Base-by-base conservation (phyloP, 2,797 vertebrate species). In the Simalia tracyae region DNA sequence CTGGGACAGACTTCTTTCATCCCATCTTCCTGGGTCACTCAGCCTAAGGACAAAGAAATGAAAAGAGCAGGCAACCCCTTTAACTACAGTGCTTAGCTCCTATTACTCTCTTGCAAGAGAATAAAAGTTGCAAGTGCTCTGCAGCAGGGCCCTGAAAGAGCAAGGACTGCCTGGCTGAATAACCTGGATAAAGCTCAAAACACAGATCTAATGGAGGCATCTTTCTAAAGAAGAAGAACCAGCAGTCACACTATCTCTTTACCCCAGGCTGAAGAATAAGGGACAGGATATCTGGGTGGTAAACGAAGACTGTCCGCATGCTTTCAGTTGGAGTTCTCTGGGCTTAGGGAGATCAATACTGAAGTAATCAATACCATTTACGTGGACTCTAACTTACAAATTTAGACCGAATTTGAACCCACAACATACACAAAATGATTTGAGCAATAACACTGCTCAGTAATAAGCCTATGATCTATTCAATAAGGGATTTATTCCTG, bases 1-100 rank as follows among this genome's bases (percentile, higher is more conserved):
- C 11, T 97, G 97, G 7, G 98, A 99, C 31, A 97, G 97, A 8
- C 98, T 99, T 94, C 98, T 98, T 96, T 99, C 97, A 84, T 98
- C 98, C 99, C 98, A 99, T 89, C 98, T 98, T 97, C 98, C 98
- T 93, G 97, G 98, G 63, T 98, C 98, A 95, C 98, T 98, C 94
- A 98, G 95, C 94, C 97, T 98, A 94, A 2, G 31, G 0, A 93
- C 6, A 28, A 89, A 8, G 42, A 89, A 0, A 50, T 0, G 92
- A n/a, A 72, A 92, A 15, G 2, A 4, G 84, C 2, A 3, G 42
- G 31, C 24, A 95, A 26, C 97, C 98, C 6, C 22, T 89, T 72
- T 64, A 66, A 91, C 36, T 31, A 5, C 24, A 42, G n/a, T 26
- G 26, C 59, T 87, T 14, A 36, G 7, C 17, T 88, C 26, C 46